These are phyloP conservation scores for Papilio gigon DNA, from an alignment of 2,888 invertebrate species.

Conservation along the genomic window DNA sequence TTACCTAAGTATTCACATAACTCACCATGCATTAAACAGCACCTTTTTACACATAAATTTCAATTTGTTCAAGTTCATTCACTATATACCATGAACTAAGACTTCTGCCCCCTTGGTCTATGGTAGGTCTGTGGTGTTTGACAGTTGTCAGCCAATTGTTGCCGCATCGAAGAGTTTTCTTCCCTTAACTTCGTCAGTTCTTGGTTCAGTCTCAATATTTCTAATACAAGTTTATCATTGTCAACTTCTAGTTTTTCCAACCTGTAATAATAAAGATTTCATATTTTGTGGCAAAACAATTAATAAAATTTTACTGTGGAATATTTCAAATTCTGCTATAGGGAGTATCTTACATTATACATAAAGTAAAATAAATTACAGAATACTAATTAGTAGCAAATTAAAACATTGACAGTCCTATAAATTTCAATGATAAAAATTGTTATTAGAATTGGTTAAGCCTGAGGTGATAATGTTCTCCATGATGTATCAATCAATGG, in stretches of 20 bases:
- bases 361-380: no score
- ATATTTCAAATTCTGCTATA: no score
- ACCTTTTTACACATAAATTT: conserved; percentile 49
- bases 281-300: no score
- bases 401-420: no score
- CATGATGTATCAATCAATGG: no score
- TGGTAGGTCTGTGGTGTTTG: conserved; percentile 49
- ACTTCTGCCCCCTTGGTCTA: conserved; percentile 68
- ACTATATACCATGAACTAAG: conserved; percentile 56
- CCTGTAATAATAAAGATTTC: conserved; percentile 59
- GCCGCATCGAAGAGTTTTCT: conserved; percentile 87
- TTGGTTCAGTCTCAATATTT: conserved; percentile 86
- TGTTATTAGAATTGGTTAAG: no score
- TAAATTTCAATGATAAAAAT: no score
- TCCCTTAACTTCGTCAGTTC: conserved; percentile 88
- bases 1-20: background rate
- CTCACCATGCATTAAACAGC: conserved; percentile 41
- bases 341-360: no score
- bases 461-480: no score
- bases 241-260: conserved; percentile 81
- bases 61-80: conserved; percentile 45
- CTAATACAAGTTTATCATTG: conserved; percentile 87
- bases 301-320: no score
- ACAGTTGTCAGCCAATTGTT: conserved; percentile 86
- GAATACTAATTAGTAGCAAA: no score